Base-by-base conservation (phyloP, 2,888 invertebrate species). In the Anodontia alba region DNA sequence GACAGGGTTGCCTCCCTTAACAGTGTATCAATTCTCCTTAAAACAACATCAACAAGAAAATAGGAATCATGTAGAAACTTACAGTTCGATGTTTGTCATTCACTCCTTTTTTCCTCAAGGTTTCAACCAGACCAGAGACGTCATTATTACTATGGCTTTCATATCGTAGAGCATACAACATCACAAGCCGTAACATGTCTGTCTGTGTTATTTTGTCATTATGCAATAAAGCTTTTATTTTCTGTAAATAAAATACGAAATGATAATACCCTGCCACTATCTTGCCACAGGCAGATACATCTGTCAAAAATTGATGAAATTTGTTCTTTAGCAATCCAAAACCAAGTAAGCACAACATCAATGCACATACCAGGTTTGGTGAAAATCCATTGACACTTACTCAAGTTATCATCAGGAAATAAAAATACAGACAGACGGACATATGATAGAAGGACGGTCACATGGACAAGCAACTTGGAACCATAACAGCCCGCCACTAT, bases 121-220 rank as follows among this genome's bases (percentile, higher is more conserved):
- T 95, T 66, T 97, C 97, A 78, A 97, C 95, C 23, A 99, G 96
- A 0, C 97, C 96, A 0, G 96, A 96, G 31, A 98, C 96, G 90
- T 97, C 97, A 94, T 98, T 98, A 94, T 96, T 97, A 73, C 91
- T 91, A 94, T 98, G 97, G 87, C 97, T 97, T 95, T 99, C 98
- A 95, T 99, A 99, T 42, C 98, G 96, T 29, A 99, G 95, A 0
- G 98, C 98, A 95, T 99, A 99, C 38, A 99, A 95, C 94, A 98
- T 97, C 0, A 99, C 98, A 75, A 99, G 95, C 88, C 98, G 96
- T 0, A 97, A 96, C 0, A 97, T 97, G 95, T 99, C 99, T 74
- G 96, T 95, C 87, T 97, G 96, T 17, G 97, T 96, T 17, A 96
- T 95, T 78, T 96, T 96, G 46, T 97, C 96, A 93, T 97, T 96